phyloP scores from a whole-genome alignment of 2,797 vertebrate species.

The Mormyrops boulengeri region DNA sequence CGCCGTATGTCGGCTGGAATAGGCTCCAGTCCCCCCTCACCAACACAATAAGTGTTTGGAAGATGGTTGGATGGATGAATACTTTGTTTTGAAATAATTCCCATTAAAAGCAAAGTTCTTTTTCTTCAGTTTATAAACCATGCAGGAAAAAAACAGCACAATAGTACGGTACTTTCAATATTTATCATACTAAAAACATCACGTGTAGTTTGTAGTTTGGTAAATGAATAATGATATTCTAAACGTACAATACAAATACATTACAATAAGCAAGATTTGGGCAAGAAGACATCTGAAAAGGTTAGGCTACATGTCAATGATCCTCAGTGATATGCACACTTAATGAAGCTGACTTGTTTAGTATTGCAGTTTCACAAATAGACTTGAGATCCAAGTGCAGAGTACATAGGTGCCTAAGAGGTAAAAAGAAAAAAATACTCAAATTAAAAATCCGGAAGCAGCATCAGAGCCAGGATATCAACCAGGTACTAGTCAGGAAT shows the following conservation, averaged over 20 bases:
- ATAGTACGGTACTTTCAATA: not conserved
- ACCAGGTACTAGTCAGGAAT: not conserved
- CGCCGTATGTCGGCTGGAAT: not conserved
- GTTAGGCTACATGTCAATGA: not conserved
- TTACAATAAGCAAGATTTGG: not conserved
- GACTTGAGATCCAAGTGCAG: not conserved
- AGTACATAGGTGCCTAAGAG: not conserved
- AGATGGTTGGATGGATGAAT: not conserved
- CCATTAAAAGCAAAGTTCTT: not conserved
- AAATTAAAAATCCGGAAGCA: not conserved
- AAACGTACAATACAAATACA: not conserved
- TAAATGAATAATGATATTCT: not conserved
- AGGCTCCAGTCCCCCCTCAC: not conserved
- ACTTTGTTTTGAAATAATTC: not conserved
- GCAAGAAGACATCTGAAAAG: not conserved
- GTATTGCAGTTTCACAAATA: not conserved
- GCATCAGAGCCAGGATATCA: not conserved
- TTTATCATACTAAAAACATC: not conserved
- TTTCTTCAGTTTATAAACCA: not conserved
- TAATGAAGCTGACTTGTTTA: not conserved
- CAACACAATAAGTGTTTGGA: not conserved
- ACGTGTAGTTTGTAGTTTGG: not conserved
- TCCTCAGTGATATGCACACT: not conserved
- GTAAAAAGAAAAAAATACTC: not conserved
- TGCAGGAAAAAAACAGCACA: not conserved